Evolutionary conservation across 2,888 invertebrate species (phyloP).

Genomic region (Cephus rjabovi): DNA sequence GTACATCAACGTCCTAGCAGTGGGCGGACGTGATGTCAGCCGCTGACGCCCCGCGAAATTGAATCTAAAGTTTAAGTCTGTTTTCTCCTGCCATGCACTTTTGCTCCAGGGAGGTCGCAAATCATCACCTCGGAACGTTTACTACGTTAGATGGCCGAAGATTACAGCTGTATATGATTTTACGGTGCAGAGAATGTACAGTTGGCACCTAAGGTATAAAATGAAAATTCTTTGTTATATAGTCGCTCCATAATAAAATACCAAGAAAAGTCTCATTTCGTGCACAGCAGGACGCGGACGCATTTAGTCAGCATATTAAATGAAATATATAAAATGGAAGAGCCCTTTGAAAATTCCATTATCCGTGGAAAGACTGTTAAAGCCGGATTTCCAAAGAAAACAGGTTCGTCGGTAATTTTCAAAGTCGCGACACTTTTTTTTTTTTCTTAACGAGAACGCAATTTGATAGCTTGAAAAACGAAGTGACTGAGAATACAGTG

Average conservation of each 20-base stretch:
- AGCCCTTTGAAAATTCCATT: neutral
- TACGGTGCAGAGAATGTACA: neutral
- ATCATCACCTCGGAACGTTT: slow-evolving; percentile 63
- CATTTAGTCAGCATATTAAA: neutral
- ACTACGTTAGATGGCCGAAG: slow-evolving; percentile 63
- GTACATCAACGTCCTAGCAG: slow-evolving; percentile 55
- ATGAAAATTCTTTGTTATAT: neutral
- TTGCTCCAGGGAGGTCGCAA: slow-evolving; percentile 61
- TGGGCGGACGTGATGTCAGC: slow-evolving; percentile 65
- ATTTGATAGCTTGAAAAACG: neutral
- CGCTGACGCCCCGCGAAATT: slow-evolving; percentile 65
- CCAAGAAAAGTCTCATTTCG: neutral
- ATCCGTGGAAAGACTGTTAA: neutral
- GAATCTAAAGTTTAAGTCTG: slow-evolving; percentile 62
- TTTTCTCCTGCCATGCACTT: slow-evolving; percentile 35
- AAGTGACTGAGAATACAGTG: neutral
- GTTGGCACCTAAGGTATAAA: neutral
- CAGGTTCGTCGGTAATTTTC: neutral
- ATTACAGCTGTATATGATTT: slow-evolving; percentile 49
- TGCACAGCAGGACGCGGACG: neutral
- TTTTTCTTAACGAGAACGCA: neutral
- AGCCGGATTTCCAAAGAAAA: neutral
- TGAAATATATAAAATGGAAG: neutral
- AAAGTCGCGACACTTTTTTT: neutral
- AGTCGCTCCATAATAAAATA: neutral